Percentiles rank a stretch among this genome's conserved stretches.
Conservation (phyloP, 2,888 invertebrate species). For the Ochropleura plecta region DNA sequence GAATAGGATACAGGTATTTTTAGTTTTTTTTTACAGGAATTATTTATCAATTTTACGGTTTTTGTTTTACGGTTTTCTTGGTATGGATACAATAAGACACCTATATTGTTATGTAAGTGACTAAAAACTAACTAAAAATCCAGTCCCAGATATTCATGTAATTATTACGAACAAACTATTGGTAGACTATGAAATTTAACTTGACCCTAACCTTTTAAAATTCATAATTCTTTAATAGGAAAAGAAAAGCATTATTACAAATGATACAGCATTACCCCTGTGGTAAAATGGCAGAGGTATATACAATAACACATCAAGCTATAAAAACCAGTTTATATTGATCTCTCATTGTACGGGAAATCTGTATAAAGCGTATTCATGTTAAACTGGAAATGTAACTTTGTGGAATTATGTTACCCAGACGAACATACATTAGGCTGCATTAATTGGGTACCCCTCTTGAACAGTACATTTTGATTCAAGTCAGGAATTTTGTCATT, state of each 20-base stretch:
- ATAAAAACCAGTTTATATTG: too few species aligned
- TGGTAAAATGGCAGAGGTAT: background rate
- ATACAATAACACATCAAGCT: background rate
- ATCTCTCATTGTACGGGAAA: too few species aligned
- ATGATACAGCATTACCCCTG: background rate
- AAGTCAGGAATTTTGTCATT: too few species aligned
- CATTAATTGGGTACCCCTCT: too few species aligned
- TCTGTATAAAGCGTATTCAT: too few species aligned
- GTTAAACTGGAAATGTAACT: too few species aligned
- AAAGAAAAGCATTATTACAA: background rate
- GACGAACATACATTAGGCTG: too few species aligned
- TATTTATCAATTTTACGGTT: background rate
- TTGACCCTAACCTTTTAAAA: slow-evolving; percentile 38
- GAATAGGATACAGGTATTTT: background rate
- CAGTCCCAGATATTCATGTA: slow-evolving; percentile 19
- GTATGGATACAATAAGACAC: background rate
- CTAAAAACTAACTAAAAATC: slow-evolving; percentile 8
- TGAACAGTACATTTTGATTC: too few species aligned
- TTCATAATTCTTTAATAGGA: slow-evolving; percentile 15
- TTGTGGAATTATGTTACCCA: too few species aligned
- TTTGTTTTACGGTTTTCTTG: background rate
- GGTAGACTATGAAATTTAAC: slow-evolving; percentile 21
- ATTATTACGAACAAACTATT: slow-evolving; percentile 8
- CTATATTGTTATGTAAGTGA: background rate
- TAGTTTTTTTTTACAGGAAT: background rate